Percentiles rank a stretch among this genome's conserved stretches.
phyloP scores from a whole-genome alignment of 2,888 invertebrate species.

The Eremobia ochroleuca region DNA sequence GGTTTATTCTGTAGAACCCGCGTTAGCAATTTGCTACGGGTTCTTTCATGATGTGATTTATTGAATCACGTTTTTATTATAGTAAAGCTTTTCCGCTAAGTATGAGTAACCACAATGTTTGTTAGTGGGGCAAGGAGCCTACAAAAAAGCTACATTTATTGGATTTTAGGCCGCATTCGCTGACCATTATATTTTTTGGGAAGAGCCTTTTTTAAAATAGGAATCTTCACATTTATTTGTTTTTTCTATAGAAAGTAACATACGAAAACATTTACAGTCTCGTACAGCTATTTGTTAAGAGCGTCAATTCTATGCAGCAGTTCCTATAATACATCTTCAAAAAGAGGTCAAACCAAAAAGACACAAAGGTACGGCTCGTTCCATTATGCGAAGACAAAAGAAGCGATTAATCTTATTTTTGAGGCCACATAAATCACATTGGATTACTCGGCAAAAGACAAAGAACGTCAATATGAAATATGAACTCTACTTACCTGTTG shows the following conservation, averaged over 20 bases:
- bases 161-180: neutral
- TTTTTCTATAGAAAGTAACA: neutral
- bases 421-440: slow-evolving; percentile 9
- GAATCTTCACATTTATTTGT: neutral
- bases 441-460: slow-evolving; percentile 26
- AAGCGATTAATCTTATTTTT: slow-evolving; percentile 31
- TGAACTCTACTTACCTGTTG: slow-evolving; percentile 12
- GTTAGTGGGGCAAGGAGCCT: slow-evolving; percentile 3
- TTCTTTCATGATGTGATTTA: slow-evolving; percentile 45
- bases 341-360: slow-evolving; percentile 16
- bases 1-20: neutral
- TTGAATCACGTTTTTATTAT: slow-evolving; percentile 16
- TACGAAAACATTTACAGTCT: neutral
- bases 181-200: neutral
- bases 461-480: slow-evolving; percentile 31
- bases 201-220: neutral
- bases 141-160: slow-evolving; percentile 7
- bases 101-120: slow-evolving; percentile 13
- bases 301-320: neutral
- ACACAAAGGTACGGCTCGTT: slow-evolving; percentile 20
- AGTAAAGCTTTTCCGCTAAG: slow-evolving; percentile 9
- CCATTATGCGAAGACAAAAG: slow-evolving; percentile 42
- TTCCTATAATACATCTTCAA: neutral
- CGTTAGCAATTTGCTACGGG: slow-evolving; percentile 7
- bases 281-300: neutral